Base-by-base conservation (phyloP, 2,888 invertebrate species). In the Copidosoma aretas region DNA sequence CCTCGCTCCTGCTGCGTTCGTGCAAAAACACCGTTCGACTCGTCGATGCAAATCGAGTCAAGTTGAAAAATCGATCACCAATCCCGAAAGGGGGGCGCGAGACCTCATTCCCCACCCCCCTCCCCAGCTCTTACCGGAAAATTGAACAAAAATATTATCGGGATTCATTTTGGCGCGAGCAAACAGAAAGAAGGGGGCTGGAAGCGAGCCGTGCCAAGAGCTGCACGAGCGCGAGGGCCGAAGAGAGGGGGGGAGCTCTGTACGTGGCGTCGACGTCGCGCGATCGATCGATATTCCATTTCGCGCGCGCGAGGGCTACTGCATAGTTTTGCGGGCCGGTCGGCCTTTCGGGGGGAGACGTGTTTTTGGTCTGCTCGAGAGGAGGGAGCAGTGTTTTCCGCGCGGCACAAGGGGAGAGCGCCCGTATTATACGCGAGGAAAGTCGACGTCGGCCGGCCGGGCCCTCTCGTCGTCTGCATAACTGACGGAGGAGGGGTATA, bases 231-330 rank as follows among this genome's bases (percentile, higher is more conserved):
- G 22, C 46, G 32, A 52, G 41, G 32, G 32, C 17, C 17, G 24
- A 53, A 41, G n/a, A 15, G 17, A 21, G 21, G 21, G 22, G 25
- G 15, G 25, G 15, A 25, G 32, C 56, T 25, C n/a, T n/a, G n/a
- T n/a, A n/a, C n/a, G n/a, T n/a, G 14, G 21, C 10, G 43, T 19
- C 24, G 10, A 24, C 41, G 25, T 60, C 63, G 54, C 63, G 59
- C 46, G 59, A 57, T 24, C 56, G 60, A 68, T 68, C 57, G 60
- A 68, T 68, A 68, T 64, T 64, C 57, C 57, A 64, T 60, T 68
- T 60, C 52, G 64, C 25, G 25, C 24, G 32, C 19, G 19, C 52
- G 19, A 19, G 19, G 52, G 19, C 52, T 52, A 12, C 4, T 46
- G n/a, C 8, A 46, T 46, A n/a, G n/a, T 52, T 52, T 52, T 52